These are phyloP conservation scores for Hyppa rectilinea DNA, from an alignment of 2,888 invertebrate species.

Conservation along the genomic window DNA sequence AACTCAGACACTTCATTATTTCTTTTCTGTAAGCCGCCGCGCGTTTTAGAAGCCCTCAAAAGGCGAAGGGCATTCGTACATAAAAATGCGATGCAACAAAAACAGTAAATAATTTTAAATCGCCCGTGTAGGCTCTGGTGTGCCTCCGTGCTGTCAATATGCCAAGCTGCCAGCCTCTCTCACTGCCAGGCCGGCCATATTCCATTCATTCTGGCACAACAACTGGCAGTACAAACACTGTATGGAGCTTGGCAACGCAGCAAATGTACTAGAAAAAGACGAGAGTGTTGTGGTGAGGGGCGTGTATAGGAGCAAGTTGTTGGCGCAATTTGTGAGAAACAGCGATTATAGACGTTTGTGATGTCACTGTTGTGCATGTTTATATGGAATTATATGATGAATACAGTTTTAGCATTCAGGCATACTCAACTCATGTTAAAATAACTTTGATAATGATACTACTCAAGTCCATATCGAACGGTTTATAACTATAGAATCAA, in stretches of 20 bases:
- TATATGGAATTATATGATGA: too few relatives aligned
- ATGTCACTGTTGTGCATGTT: too few relatives aligned
- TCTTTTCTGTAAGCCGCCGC: not conserved
- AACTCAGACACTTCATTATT: not conserved
- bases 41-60: conserved; percentile 5
- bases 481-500: not conserved
- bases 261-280: conserved; percentile 75
- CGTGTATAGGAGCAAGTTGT: conserved; percentile 45
- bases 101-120: conserved; percentile 71
- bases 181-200: conserved; percentile 69
- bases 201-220: conserved; percentile 74
- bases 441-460: not conserved
- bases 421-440: too few relatives aligned
- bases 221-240: conserved; percentile 63
- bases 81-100: conserved; percentile 62
- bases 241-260: conserved; percentile 75
- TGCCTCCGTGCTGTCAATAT: conserved; percentile 52
- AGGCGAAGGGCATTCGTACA: conserved; percentile 44
- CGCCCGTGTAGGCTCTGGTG: conserved; percentile 62
- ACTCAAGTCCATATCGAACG: not conserved
- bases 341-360: not conserved
- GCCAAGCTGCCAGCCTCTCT: conserved; percentile 60
- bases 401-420: too few relatives aligned
- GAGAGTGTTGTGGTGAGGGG: conserved; percentile 70
- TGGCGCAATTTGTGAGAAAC: conserved; percentile 16